A percentile compares a stretch with the other conserved stretches of the same genome.
phyloP scores from a whole-genome alignment of 2,888 invertebrate species.

The Andrena trimmerana region DNA sequence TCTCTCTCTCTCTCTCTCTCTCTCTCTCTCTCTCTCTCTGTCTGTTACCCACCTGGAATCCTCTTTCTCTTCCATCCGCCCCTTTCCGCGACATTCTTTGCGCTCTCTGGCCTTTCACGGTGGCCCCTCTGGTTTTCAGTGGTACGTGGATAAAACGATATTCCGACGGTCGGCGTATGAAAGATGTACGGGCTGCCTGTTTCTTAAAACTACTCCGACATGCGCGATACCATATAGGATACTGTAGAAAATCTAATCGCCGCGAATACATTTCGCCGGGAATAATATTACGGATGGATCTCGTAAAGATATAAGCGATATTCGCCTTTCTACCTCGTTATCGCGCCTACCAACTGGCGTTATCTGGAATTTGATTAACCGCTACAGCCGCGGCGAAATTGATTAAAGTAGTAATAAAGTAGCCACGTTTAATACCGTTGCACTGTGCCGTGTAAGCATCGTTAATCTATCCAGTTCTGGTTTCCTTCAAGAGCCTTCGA shows the following conservation, averaged over 20 bases:
- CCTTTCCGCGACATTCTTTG: neutral
- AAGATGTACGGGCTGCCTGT: too few species aligned
- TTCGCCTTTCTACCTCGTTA: too few species aligned
- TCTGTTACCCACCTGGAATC: constrained; percentile 20
- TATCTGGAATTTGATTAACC: neutral
- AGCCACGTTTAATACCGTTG: neutral
- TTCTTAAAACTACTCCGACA: too few species aligned
- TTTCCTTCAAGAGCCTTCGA: constrained; percentile 18
- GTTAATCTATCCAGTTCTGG: constrained; percentile 15
- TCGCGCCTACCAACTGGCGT: too few species aligned
- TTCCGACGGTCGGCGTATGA: neutral
- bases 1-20: too few species aligned
- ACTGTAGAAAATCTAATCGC: too few species aligned
- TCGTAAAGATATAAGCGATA: too few species aligned
- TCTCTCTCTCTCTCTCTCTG: neutral
- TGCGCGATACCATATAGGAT: too few species aligned
- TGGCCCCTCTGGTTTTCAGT: neutral
- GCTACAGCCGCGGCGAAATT: neutral
- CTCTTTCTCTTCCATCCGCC: neutral
- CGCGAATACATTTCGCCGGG: too few species aligned
- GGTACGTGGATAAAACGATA: constrained; percentile 1
- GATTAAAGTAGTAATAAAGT: neutral
- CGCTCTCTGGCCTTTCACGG: neutral
- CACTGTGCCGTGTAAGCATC: neutral
- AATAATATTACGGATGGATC: too few species aligned